These are phyloP conservation scores for Acronicta psi DNA, from an alignment of 2,888 invertebrate genomes.

Conservation along the genomic window DNA sequence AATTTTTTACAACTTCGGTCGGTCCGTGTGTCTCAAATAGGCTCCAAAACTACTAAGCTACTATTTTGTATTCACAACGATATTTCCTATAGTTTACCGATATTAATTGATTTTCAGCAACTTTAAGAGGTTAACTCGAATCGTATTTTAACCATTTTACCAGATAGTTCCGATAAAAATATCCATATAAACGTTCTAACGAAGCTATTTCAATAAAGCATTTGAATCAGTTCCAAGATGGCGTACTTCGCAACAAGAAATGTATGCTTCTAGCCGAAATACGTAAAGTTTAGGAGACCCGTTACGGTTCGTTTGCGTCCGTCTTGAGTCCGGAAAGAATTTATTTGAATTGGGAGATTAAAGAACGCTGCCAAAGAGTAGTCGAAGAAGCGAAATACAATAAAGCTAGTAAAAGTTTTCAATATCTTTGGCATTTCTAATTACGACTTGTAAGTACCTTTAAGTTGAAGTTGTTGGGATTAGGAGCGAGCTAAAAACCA, in stretches of 20 bases:
- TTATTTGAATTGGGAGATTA: constrained; percentile 2
- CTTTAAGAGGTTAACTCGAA: no score
- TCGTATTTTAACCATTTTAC: no score
- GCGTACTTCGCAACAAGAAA: constrained; percentile 1
- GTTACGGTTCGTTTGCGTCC: background rate
- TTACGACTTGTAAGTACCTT: no score
- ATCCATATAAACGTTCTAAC: background rate
- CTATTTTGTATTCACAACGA: no score
- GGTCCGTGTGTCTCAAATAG: no score
- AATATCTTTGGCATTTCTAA: background rate
- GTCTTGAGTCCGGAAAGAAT: constrained; percentile 1
- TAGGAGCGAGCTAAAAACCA: no score
- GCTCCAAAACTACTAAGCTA: no score
- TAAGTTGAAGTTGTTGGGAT: no score
- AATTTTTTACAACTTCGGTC: no score
- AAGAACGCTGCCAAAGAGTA: background rate
- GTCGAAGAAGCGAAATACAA: constrained; percentile 1
- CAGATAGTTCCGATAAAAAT: background rate
- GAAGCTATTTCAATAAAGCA: background rate
- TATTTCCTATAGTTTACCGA: no score
- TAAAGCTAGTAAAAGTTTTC: constrained; percentile 1
- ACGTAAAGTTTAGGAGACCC: background rate
- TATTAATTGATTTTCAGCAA: no score
- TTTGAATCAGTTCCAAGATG: background rate
- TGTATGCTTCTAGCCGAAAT: background rate